Evolutionary conservation across 2,113 vertebrate genomes (phyloP), one percentile per base, ranked within the genome.

Genomic region (Callipepla californica): DNA sequence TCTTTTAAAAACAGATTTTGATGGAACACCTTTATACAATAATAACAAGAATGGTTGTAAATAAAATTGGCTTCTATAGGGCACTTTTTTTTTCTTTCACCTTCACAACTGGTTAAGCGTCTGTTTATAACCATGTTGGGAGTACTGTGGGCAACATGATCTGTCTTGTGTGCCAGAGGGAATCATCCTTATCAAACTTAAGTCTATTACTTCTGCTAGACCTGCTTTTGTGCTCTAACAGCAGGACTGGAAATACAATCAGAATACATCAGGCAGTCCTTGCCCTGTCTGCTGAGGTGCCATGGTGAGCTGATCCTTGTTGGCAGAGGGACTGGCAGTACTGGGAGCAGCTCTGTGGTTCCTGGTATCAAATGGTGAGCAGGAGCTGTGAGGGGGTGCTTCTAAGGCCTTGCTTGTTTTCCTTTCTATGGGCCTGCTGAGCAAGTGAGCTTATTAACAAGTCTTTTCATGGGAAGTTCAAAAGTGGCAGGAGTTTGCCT

Each of bases 371-470:
- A 85, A 80, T 45, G 26, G 11, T 44, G 47, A 89, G 51, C 81
- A 78, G 1, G 11, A 83, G 69, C 89, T 86, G 55, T 83, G 42
- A 89, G 16, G 28, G 10, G 6, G 21, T 36, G 81, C 82, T 70
- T 78, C 78, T 87, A 48, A 68, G 47, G 47, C 58, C 42, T 36
- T 10, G 77, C 38, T 36, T 11, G 80, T 80, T 89, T 81, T 69
- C 11, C 61, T 83, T 62, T 17, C 55, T 73, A 85, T 61, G 87
- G 79, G 65, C 61, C n/a, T 0, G 1, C 82, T 89, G 67, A 70
- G n/a, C 7, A 77, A 92, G 26, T 26, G 55, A 66, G 36, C 74
- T 94, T 97, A 78, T 90, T 90, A 93, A 89, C 72, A 73, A 77
- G 83, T 25, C 78, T 72, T 77, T 93, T 86, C 28, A 40, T 70